Evolutionary conservation across 2,888 invertebrate genomes (phyloP).

Genomic region (Drosophila macrospina): DNA sequence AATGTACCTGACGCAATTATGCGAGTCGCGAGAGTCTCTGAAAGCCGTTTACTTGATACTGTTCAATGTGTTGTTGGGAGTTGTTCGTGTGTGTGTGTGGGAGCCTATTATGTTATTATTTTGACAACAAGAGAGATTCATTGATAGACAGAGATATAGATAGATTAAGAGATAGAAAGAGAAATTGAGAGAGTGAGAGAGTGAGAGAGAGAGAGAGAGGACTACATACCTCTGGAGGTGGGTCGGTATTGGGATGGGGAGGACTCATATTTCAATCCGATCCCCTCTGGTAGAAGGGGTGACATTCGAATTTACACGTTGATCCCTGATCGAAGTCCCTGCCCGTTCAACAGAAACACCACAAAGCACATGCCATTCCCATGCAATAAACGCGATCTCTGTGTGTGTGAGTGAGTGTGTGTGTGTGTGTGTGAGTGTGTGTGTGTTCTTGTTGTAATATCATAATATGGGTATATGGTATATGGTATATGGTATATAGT

Average conservation of each 20-base stretch:
- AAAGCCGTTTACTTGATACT: constrained; percentile 33
- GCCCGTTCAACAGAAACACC: constrained; percentile 25
- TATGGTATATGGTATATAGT: constrained; percentile 12
- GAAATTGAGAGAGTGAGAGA: constrained; percentile 18
- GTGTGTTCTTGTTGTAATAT: constrained; percentile 16
- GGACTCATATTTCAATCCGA: too few relatives aligned
- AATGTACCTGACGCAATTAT: constrained; percentile 43
- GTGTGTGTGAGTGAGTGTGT: constrained; percentile 7
- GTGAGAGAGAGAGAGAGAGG: constrained; percentile 29
- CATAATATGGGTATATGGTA: constrained; percentile 36
- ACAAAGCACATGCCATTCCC: constrained; percentile 61
- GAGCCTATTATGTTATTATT: constrained; percentile 21
- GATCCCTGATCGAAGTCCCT: constrained; percentile 24
- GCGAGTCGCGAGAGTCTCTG: constrained; percentile 24
- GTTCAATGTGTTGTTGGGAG: constrained; percentile 34
- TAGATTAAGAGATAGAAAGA: constrained; percentile 10
- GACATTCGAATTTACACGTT: constrained; percentile 9
- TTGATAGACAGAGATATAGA: constrained; percentile 27
- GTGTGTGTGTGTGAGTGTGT: too few relatives aligned
- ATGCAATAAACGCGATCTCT: constrained; percentile 53
- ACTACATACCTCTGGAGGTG: constrained; percentile 48
- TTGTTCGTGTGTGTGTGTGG: constrained; percentile 25
- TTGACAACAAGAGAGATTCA: constrained; percentile 45
- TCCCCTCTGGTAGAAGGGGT: neutral
- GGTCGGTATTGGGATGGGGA: neutral